Evolutionary conservation across 1,140 invertebrate genomes (phyloP).

Genomic region (Brachionus manjavacas): DNA sequence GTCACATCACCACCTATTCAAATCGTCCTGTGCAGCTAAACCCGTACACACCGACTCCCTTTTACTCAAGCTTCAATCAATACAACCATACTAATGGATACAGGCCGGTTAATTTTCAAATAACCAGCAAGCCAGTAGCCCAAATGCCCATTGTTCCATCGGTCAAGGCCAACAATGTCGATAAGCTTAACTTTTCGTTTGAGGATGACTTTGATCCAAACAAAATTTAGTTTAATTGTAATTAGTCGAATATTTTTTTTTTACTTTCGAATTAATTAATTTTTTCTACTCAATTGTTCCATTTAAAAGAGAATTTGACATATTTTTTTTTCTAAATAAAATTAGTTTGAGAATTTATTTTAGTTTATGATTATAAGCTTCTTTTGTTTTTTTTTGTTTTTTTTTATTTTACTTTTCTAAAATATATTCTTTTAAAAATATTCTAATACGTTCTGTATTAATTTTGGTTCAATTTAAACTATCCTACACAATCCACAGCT

Average conservation of each 20-base stretch:
- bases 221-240: constrained; percentile 1
- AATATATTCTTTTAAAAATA: too few relatives aligned
- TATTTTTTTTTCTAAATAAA: neutral
- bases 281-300: neutral
- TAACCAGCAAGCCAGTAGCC: neutral
- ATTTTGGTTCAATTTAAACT: too few relatives aligned
- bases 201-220: constrained; percentile 21
- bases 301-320: neutral
- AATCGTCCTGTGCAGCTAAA: neutral
- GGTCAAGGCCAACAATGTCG: neutral
- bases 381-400: neutral
- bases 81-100: neutral
- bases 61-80: neutral
- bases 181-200: constrained; percentile 6
- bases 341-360: neutral
- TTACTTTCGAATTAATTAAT: neutral
- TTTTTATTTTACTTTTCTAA: too few relatives aligned
- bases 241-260: neutral
- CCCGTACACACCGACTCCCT: constrained; percentile 4
- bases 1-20: neutral
- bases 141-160: neutral
- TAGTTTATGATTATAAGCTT: neutral
- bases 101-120: constrained; percentile 6
- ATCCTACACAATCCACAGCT: too few relatives aligned
- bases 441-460: too few relatives aligned